Conservation (phyloP, 2,797 vertebrate genomes). For the Iguana delicatissima region DNA sequence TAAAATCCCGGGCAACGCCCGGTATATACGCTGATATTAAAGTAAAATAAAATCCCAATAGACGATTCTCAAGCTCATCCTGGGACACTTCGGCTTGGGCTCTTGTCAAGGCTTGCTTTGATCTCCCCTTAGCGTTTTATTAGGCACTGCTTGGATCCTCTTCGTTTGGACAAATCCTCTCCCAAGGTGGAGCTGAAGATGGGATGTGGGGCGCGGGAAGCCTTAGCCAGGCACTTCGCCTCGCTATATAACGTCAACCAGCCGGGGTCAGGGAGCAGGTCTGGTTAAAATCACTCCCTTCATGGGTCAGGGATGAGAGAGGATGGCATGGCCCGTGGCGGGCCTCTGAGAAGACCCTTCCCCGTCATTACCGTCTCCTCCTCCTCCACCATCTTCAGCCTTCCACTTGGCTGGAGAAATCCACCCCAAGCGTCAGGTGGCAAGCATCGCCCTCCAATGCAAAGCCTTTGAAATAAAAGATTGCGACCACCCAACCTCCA, state of each 20-base stretch:
- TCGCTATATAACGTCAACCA: not conserved
- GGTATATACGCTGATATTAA: too few relatives aligned
- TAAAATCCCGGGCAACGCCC: too few relatives aligned
- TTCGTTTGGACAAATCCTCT: conserved; percentile 46
- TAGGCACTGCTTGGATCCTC: not conserved
- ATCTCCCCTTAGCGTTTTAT: not conserved
- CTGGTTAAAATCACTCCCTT: conserved; percentile 8
- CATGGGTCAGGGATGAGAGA: not conserved
- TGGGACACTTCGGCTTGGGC: not conserved
- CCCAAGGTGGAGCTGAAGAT: accelerated
- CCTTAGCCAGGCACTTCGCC: not conserved
- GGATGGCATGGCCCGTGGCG: not conserved
- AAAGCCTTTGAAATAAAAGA: not conserved
- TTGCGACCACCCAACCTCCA: not conserved
- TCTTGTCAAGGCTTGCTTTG: not conserved
- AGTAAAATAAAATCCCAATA: not conserved
- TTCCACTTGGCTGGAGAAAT: not conserved
- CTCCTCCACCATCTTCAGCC: too few relatives aligned
- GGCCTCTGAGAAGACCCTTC: not conserved
- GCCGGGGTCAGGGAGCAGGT: not conserved
- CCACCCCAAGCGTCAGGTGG: not conserved
- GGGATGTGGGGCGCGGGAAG: not conserved
- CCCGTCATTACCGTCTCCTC: not conserved
- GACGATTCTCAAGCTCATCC: not conserved
- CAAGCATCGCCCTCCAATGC: not conserved